A percentile compares a stretch with the other conserved stretches of the same genome.
phyloP scores from a whole-genome alignment of 2,888 invertebrate genomes.

The Synanthedon myopaeformis region DNA sequence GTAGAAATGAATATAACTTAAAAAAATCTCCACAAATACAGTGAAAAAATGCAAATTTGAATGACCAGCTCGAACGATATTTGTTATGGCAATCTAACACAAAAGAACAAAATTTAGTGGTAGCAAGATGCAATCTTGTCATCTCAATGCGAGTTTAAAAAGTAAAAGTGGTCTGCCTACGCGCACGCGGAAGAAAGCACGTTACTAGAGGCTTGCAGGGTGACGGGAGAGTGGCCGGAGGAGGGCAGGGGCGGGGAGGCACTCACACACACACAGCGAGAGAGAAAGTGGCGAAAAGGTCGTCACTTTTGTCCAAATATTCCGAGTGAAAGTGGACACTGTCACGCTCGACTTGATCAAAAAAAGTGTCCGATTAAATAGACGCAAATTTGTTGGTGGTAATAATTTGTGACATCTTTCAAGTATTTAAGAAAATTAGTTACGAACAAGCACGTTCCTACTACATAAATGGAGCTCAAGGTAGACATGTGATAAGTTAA shows the following conservation, averaged over 20 bases:
- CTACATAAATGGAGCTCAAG: too few relatives aligned
- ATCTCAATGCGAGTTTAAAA: slow-evolving; percentile 28
- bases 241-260: slow-evolving; percentile 17
- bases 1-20: too few relatives aligned
- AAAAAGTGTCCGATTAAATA: slow-evolving; percentile 12
- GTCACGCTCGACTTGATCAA: slow-evolving; percentile 45
- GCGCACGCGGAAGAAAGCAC: slow-evolving; percentile 53
- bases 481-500: too few relatives aligned
- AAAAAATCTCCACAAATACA: too few relatives aligned
- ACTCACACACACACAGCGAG: slow-evolving; percentile 7
- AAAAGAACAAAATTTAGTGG: too few relatives aligned
- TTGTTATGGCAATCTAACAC: too few relatives aligned
- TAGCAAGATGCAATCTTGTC: slow-evolving; percentile 1
- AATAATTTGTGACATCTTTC: too few relatives aligned
- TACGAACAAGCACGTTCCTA: too few relatives aligned
- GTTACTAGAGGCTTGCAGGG: slow-evolving; percentile 16
- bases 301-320: slow-evolving; percentile 69
- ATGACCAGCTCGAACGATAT: too few relatives aligned
- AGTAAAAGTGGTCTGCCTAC: slow-evolving; percentile 54
- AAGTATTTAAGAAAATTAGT: too few relatives aligned
- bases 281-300: slow-evolving; percentile 67
- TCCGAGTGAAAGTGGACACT: slow-evolving; percentile 58
- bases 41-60: too few relatives aligned
- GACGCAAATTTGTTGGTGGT: too few relatives aligned
- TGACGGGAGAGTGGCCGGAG: slow-evolving; percentile 6